Base-by-base conservation (phyloP, 92 coral and sea anemone genomes). In the Porites divaricata region DNA sequence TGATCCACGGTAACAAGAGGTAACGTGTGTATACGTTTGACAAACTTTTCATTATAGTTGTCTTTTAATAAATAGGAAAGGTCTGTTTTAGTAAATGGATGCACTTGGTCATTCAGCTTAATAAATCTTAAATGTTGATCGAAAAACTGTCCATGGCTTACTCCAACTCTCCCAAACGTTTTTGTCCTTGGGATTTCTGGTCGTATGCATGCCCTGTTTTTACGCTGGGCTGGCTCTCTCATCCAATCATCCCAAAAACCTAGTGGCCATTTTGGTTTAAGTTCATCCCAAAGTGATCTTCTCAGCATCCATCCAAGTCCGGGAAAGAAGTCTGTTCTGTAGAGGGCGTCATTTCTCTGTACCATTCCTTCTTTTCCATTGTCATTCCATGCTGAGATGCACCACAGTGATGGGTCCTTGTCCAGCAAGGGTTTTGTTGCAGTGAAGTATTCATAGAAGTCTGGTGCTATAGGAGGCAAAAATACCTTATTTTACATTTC, bases 201-300 rank as follows among this genome's bases (percentile, higher is more conserved):
- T n/a, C 99, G 90, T 73, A 97, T 93, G 80, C 99, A 97, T 3
- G 94, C 95, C 72, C 98, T 77, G 75, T 56, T 79, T 70, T 97
- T 89, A 54, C 92, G 89, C 81, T 97, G 99, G 20, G 87, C 88
- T 9, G 92, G 90, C 70, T 97, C 98, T 48, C 99, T 89, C 97
- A 97, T 93, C 99, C 99, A 97, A 68, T 97, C 99, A 54, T 97
- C 99, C 99, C 99, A 97, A 83, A 97, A 97, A 0, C 99, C 99
- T 10, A 93, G 86, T 0, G 99, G 99, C 99, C 99, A 97, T 56
- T 93, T 95, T 2, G 94, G 88, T 69, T 84, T 75, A 28, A 97
- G 88, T 50, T 97, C 99, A 16, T 87, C 45, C 99, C 99, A 97
- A 22, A 97, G 48, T 8, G 88, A 73, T 83, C 89, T 95, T 0